A percentile compares a stretch with the other conserved stretches of the same genome.
These are phyloP conservation scores for Labroides dimidiatus DNA, from an alignment of 2,797 vertebrate species.

Conservation along the genomic window DNA sequence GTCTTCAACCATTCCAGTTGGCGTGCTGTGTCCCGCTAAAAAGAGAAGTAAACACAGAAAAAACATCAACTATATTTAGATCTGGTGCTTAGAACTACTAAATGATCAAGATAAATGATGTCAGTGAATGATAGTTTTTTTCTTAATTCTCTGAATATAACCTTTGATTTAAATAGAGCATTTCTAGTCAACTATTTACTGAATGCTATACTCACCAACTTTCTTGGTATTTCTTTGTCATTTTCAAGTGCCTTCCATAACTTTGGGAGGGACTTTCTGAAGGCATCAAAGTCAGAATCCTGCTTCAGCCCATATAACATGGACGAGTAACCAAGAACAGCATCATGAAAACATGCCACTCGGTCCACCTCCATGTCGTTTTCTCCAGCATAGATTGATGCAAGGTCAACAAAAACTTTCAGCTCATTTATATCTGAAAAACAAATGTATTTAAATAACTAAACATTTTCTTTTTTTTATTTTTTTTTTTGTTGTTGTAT, in stretches of 20 bases:
- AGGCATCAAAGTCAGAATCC: constrained; percentile 74
- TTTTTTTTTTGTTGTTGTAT: too few relatives aligned
- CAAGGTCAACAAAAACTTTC: constrained; percentile 94
- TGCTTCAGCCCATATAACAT: constrained; percentile 86
- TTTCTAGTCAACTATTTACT: not conserved
- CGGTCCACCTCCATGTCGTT: constrained; percentile 93
- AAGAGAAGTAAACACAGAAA: constrained; percentile 47
- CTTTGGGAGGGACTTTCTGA: constrained; percentile 81
- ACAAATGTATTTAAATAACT: not conserved
- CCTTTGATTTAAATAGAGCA: not conserved
- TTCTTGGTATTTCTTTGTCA: constrained; percentile 84
- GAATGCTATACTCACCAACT: constrained; percentile 82
- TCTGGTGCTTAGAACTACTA: not conserved
- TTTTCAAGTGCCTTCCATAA: constrained; percentile 90
- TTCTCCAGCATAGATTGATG: constrained; percentile 93
- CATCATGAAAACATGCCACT: constrained; percentile 91
- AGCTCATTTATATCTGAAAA: constrained; percentile 88
- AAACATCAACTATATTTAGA: constrained; percentile 70
- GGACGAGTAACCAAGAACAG: constrained; percentile 89
- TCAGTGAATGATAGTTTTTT: not conserved
- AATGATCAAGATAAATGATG: not conserved
- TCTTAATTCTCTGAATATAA: not conserved
- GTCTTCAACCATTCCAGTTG: constrained; percentile 87
- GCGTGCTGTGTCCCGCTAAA: constrained; percentile 49
- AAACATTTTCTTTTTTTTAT: not conserved